phyloP scores from a whole-genome alignment of 1,140 invertebrate species.

The Bombus breviceps region DNA sequence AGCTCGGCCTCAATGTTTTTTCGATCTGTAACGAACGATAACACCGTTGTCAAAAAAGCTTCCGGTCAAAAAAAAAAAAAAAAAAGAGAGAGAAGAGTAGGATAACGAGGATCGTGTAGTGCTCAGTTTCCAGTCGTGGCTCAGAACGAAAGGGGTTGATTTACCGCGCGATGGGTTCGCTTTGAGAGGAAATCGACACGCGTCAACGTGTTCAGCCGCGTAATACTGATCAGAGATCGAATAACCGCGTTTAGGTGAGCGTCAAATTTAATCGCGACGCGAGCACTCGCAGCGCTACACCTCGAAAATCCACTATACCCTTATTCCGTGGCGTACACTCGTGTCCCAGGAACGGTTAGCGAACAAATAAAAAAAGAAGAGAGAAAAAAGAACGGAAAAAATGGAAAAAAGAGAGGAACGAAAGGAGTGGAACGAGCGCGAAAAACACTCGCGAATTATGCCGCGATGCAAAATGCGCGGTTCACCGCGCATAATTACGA shows the following conservation, averaged over 20 bases:
- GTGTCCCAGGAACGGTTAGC: conserved; percentile 10
- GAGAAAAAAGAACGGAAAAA: not conserved
- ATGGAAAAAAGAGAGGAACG: not conserved
- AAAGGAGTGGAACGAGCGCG: conserved; percentile 10
- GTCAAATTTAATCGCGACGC: conserved; percentile 55
- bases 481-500: conserved; percentile 70
- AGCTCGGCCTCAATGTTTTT: not conserved
- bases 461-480: conserved; percentile 64
- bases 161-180: not conserved
- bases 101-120: no score
- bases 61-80: not conserved
- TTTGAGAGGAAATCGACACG: conserved; percentile 42
- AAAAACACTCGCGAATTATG: conserved; percentile 66
- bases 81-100: not conserved
- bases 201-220: conserved; percentile 34
- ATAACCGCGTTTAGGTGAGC: conserved; percentile 51
- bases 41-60: not conserved
- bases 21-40: not conserved
- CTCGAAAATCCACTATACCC: conserved; percentile 57
- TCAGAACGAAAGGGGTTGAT: not conserved
- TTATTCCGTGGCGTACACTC: not conserved
- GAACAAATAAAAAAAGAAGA: not conserved
- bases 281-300: not conserved
- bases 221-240: conserved; percentile 33
- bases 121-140: not conserved